Evolutionary conservation across 2,797 vertebrate species (phyloP).

Genomic region (Sphenodon punctatus): DNA sequence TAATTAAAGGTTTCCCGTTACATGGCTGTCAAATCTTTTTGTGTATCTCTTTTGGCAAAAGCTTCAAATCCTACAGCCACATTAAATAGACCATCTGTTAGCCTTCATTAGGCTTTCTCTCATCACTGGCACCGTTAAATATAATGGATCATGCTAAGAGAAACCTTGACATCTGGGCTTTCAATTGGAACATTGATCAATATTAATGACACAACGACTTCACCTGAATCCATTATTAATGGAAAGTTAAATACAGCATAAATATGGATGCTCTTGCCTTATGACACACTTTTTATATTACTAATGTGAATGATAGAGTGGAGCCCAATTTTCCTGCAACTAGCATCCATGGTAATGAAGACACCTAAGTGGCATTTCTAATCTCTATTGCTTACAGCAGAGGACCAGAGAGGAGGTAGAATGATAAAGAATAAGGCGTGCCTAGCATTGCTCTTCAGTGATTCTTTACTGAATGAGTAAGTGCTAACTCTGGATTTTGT

Average conservation of each 20-base stretch:
- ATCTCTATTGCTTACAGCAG: too few species aligned
- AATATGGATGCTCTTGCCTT: slow-evolving; percentile 68
- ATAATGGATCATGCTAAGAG: slow-evolving; percentile 64
- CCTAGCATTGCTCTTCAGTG: too few species aligned
- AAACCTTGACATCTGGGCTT: slow-evolving; percentile 76
- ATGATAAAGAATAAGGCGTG: too few species aligned
- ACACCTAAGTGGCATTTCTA: too few species aligned
- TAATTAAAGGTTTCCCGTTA: slow-evolving; percentile 80
- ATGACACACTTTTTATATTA: slow-evolving; percentile 56
- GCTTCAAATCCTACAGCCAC: slow-evolving; percentile 72
- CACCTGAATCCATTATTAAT: slow-evolving; percentile 79
- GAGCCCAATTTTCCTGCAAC: slow-evolving; percentile 24
- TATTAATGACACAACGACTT: slow-evolving; percentile 77
- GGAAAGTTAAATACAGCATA: slow-evolving; percentile 75
- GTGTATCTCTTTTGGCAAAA: slow-evolving; percentile 76
- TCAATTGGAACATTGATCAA: slow-evolving; percentile 74
- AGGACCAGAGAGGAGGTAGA: too few species aligned
- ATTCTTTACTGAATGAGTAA: too few species aligned
- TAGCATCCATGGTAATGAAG: background rate
- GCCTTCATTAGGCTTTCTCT: slow-evolving; percentile 78
- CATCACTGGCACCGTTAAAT: slow-evolving; percentile 78
- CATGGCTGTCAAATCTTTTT: slow-evolving; percentile 74
- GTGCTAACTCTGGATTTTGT: too few species aligned
- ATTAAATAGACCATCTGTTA: slow-evolving; percentile 83
- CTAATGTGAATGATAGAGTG: slow-evolving; percentile 58